Evolutionary conservation across 1,140 invertebrate species (phyloP).

Genomic region (Camponotus pennsylvanicus): DNA sequence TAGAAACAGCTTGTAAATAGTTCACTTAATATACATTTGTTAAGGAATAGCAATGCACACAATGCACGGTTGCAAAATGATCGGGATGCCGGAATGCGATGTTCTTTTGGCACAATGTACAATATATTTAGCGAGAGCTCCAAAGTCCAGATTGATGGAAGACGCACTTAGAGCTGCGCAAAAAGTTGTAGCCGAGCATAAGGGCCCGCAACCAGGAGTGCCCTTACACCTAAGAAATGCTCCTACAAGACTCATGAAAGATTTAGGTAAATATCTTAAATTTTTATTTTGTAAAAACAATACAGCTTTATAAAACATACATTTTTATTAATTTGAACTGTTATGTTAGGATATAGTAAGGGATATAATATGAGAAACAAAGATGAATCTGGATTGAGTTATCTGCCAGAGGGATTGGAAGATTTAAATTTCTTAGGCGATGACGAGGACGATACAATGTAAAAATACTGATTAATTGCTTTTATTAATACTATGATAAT

Average conservation of each 20-base stretch:
- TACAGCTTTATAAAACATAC: not conserved
- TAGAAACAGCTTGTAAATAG: not conserved
- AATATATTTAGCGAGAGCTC: constrained; percentile 91
- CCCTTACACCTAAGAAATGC: constrained; percentile 93
- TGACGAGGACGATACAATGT: constrained; percentile 6
- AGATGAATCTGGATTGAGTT: constrained; percentile 87
- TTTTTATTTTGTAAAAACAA: not conserved
- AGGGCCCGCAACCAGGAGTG: constrained; percentile 91
- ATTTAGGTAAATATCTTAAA: constrained; percentile 87
- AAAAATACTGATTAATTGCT: not conserved
- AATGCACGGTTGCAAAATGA: constrained; percentile 92
- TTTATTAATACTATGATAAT: not conserved
- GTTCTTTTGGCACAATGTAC: constrained; percentile 92
- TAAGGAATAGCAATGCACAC: constrained; percentile 89
- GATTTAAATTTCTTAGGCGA: constrained; percentile 88
- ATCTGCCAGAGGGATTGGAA: constrained; percentile 91
- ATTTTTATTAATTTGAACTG: constrained; percentile 25
- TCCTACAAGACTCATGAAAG: constrained; percentile 92
- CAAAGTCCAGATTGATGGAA: constrained; percentile 92
- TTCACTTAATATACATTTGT: constrained; percentile 30
- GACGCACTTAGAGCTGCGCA: constrained; percentile 88
- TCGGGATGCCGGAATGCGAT: constrained; percentile 94
- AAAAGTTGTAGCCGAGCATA: constrained; percentile 87
- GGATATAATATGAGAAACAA: constrained; percentile 88
- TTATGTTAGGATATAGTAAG: constrained; percentile 88